Evolutionary conservation across 2,797 vertebrate species (phyloP), one percentile per base, ranked within the genome.

Genomic region (Rhinatrema bivittatum): DNA sequence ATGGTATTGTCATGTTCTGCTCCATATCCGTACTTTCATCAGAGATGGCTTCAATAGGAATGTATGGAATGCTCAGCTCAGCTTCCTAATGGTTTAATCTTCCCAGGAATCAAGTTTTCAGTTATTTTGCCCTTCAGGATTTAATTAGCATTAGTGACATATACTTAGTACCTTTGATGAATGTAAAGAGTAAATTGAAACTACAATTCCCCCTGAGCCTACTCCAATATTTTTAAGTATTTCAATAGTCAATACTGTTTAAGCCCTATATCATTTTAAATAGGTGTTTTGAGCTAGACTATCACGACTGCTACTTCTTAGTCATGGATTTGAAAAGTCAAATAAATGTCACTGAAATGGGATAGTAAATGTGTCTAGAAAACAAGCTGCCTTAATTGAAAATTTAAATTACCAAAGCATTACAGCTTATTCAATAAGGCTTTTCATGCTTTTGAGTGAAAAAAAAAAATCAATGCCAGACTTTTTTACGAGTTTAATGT

Each of bases 381-480:
- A 70, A 63, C 3, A 34, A 39, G 34, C 39, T 61, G 50, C 49
- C 52, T 65, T 72, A 68, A 71, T 63, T 66, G 63, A 71, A 71
- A 71, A 68, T 74, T 58, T 51, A 65, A 72, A 72, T 70, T 62
- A 66, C 39, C 16, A n/a, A 36, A 57, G 33, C 36, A 42, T 51
- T 62, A 36, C 40, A 46, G 41, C 45, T 61, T 62, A n/a, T 70
- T 70, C 60, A 66, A 56, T 61, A 61, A 68, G 62, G 57, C 52
- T 43, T 63, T 61, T 60, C 60, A 46, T 47, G 39, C 45, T 56
- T 52, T 38, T 63, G 56, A 70, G 60, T 62, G 60, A 62, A 69
- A 72, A 72, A 69, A 60, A 62, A 69, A 72, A 72, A 69, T 74
- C 66, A 61, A 64, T 72, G 60, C 41, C 46, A 55, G 46, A 42